Evolutionary conservation across 2,797 vertebrate genomes (phyloP).

Genomic region (Falco rusticolus): DNA sequence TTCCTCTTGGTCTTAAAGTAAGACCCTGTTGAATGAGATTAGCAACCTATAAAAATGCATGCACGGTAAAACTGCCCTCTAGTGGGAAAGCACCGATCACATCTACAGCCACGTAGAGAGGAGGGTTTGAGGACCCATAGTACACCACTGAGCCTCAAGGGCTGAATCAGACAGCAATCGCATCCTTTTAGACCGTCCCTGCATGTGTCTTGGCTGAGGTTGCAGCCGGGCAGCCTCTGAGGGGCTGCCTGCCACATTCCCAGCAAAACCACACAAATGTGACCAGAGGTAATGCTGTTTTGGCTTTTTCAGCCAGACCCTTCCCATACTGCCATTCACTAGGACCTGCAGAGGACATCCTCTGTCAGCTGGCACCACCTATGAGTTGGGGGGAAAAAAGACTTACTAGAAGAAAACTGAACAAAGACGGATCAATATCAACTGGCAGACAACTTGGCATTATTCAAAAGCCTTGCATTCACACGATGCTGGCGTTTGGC

Average conservation of each 20-base stretch:
- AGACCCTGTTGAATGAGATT: background rate
- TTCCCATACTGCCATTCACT: background rate
- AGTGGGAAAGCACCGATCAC: background rate
- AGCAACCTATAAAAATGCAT: background rate
- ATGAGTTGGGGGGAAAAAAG: background rate
- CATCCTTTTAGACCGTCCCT: background rate
- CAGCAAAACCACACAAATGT: rapidly evolving
- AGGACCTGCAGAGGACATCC: background rate
- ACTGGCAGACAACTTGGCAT: background rate
- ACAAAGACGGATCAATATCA: background rate
- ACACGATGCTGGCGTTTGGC: background rate
- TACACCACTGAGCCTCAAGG: background rate
- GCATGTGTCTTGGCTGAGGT: background rate
- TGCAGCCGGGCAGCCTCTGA: background rate
- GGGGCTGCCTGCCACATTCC: background rate
- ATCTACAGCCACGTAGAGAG: rapidly evolving
- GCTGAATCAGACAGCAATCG: background rate
- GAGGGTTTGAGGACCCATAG: background rate
- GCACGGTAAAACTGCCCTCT: slow-evolving; percentile 32
- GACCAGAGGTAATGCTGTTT: background rate
- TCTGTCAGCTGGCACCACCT: background rate
- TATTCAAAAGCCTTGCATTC: background rate
- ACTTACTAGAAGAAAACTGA: background rate
- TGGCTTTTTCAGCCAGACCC: background rate
- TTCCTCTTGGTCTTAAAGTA: background rate